Conservation (phyloP, 2,113 vertebrate genomes). For the Erinaceus europaeus region DNA sequence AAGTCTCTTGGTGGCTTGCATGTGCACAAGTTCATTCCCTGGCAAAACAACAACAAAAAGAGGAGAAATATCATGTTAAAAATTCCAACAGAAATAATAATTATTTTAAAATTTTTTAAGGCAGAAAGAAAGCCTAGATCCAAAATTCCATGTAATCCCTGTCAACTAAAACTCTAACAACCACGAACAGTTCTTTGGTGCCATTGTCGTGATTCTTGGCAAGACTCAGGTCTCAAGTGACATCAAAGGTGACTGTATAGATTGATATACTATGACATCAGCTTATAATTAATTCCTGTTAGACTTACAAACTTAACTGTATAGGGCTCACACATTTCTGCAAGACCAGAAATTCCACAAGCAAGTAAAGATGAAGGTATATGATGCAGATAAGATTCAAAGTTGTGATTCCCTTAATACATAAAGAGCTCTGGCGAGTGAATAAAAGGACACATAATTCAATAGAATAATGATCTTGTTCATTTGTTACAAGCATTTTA, state of each 20-base stretch:
- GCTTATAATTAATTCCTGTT: conserved; percentile 49
- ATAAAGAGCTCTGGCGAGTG: conserved; percentile 35
- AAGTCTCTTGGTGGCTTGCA: no score
- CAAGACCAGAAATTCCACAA: not conserved
- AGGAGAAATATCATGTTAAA: no score
- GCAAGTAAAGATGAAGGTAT: not conserved
- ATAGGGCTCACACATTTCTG: not conserved
- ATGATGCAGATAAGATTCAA: not conserved
- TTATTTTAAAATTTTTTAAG: not conserved
- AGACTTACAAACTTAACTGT: not conserved
- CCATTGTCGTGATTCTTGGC: conserved; percentile 33
- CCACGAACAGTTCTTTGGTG: not conserved
- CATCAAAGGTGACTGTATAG: conserved; percentile 35
- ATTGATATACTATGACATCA: conserved; percentile 38
- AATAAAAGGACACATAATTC: not conserved
- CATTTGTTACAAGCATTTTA: not conserved
- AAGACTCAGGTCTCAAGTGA: conserved; percentile 30
- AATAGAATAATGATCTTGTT: not conserved
- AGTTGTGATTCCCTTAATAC: conserved; percentile 11
- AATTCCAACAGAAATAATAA: conserved; percentile 57
- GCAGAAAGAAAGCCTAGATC: not conserved
- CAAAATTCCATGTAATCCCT: conserved; percentile 12
- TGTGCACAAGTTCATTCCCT: no score
- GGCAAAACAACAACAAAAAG: no score
- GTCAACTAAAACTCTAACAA: not conserved